Evolutionary conservation across 2,888 invertebrate species (phyloP).

Genomic region (Dendrolimus pini): DNA sequence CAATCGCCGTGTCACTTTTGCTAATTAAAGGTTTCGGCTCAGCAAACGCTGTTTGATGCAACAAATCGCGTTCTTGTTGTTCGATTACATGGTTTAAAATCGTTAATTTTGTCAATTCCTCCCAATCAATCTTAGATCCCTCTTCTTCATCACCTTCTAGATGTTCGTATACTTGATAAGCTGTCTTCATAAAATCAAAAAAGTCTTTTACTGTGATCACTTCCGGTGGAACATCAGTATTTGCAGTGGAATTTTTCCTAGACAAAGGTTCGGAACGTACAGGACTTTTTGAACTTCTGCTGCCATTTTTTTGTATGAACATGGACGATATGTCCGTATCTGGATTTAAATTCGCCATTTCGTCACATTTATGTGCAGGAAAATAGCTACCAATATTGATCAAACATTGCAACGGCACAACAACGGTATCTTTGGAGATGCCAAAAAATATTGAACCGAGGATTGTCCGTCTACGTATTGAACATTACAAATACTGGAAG

Average conservation of each 20-base stretch:
- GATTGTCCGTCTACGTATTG: too few species aligned
- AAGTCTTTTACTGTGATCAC: constrained; percentile 82
- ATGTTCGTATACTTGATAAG: constrained; percentile 80
- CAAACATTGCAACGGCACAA: constrained; percentile 20
- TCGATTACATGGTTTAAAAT: constrained; percentile 68
- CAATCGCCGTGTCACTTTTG: constrained; percentile 55
- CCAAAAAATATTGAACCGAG: too few species aligned
- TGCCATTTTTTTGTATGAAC: constrained; percentile 52
- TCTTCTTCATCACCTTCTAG: constrained; percentile 62
- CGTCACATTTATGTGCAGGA: constrained; percentile 14
- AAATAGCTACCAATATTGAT: constrained; percentile 32
- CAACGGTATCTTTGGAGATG: too few species aligned
- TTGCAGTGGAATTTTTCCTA: constrained; percentile 34
- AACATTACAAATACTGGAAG: too few species aligned
- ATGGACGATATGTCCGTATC: constrained; percentile 54
- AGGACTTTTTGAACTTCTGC: constrained; percentile 34
- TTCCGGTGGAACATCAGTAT: constrained; percentile 58
- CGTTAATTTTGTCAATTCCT: constrained; percentile 65
- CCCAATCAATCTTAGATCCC: constrained; percentile 66
- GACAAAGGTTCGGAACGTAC: constrained; percentile 32
- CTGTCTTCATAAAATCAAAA: constrained; percentile 83
- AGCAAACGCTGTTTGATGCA: constrained; percentile 42
- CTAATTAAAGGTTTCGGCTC: constrained; percentile 49
- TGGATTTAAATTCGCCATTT: constrained; percentile 53
- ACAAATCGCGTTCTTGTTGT: constrained; percentile 61